These are phyloP conservation scores for Acarapis woodi DNA, from an alignment of 1,140 invertebrate genomes.

Conservation along the genomic window DNA sequence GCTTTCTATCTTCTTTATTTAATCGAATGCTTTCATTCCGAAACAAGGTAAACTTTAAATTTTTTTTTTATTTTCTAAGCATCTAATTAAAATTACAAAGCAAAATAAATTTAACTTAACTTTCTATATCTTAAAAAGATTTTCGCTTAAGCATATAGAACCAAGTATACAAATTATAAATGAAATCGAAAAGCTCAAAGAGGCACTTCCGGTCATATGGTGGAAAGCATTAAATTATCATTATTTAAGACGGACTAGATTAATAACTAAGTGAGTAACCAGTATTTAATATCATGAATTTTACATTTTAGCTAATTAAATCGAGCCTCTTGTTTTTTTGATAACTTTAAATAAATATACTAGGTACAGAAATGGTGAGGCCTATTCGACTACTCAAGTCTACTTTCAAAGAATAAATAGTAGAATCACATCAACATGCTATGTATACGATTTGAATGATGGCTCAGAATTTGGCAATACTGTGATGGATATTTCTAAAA, in stretches of 20 bases:
- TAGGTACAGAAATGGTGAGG: slow-evolving; percentile 37
- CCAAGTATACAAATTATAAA: not conserved
- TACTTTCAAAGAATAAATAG: slow-evolving; percentile 59
- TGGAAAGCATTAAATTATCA: slow-evolving; percentile 68
- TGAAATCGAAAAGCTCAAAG: slow-evolving; percentile 20
- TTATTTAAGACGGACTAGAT: slow-evolving; percentile 40
- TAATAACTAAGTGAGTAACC: slow-evolving; percentile 15
- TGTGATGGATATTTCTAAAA: slow-evolving; percentile 44
- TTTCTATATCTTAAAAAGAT: not conserved
- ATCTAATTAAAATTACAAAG: not conserved
- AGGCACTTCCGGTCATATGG: slow-evolving; percentile 46
- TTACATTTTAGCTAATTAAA: not conserved
- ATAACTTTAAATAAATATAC: slow-evolving; percentile 21
- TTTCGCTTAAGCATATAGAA: not conserved
- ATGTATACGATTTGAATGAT: slow-evolving; percentile 33
- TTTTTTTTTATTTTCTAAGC: slow-evolving; percentile 12
- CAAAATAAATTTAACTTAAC: not conserved
- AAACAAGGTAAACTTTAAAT: slow-evolving; percentile 28
- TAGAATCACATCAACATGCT: slow-evolving; percentile 40
- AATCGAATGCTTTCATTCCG: slow-evolving; percentile 51
- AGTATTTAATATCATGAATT: not conserved
- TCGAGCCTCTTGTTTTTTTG: not conserved
- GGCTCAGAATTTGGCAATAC: slow-evolving; percentile 31
- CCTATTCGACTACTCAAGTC: slow-evolving; percentile 20
- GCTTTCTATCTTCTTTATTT: slow-evolving; percentile 52